phyloP scores from a whole-genome alignment of 2,888 invertebrate genomes.

The Sturmia bella region DNA sequence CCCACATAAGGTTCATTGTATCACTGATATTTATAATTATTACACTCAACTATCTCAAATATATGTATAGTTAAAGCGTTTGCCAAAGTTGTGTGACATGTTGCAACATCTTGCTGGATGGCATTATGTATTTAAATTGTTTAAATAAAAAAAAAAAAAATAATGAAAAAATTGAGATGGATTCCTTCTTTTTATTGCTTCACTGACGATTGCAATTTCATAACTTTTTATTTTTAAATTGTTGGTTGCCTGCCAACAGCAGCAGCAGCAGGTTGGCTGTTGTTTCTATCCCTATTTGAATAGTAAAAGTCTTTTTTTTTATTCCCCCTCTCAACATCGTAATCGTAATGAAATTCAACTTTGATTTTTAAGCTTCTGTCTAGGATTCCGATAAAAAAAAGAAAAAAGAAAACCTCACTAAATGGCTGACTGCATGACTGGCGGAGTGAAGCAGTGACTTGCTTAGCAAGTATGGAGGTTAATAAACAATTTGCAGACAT shows the following conservation, averaged over 20 bases:
- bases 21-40: too few relatives aligned
- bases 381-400: conserved; percentile 18
- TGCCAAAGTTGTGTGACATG: too few relatives aligned
- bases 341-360: conserved; percentile 1
- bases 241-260: too few relatives aligned
- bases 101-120: too few relatives aligned
- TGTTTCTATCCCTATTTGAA: conserved; percentile 3
- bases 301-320: conserved; percentile 2
- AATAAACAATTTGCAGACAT: conserved; percentile 40
- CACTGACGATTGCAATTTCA: conserved; percentile 20
- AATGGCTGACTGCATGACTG: conserved; percentile 7
- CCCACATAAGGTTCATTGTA: too few relatives aligned
- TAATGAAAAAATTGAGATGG: too few relatives aligned
- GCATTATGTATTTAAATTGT: too few relatives aligned
- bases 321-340: neutral
- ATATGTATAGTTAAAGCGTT: too few relatives aligned
- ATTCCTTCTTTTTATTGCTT: conserved; percentile 1
- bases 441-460: too few relatives aligned
- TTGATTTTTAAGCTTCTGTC: conserved; percentile 24
- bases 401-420: conserved; percentile 3
- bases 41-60: too few relatives aligned
- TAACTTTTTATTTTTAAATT: conserved; percentile 41
- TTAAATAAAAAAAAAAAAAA: too few relatives aligned
- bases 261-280: conserved; percentile 52
- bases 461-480: neutral